phyloP scores from a whole-genome alignment of 2,888 invertebrate genomes.

The Athrips mouffetella region DNA sequence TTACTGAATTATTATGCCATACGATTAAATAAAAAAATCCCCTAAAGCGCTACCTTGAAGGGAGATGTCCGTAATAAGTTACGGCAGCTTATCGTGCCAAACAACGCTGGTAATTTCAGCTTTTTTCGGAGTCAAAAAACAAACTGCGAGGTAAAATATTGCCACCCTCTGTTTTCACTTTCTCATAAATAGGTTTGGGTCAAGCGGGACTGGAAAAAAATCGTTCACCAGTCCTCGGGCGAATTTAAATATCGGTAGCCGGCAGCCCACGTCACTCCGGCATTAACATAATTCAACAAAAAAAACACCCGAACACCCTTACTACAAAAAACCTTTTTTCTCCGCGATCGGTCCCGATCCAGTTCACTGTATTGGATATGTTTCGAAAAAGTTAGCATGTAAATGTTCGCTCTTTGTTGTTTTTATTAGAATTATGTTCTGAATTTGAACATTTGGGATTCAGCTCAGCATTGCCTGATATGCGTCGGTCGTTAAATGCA shows the following conservation, averaged over 20 bases:
- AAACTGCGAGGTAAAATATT: slow-evolving; percentile 34
- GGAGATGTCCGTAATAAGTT: slow-evolving; percentile 17
- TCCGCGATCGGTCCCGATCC: slow-evolving; percentile 50
- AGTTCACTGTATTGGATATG: slow-evolving; percentile 61
- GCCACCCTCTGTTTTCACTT: slow-evolving; percentile 38
- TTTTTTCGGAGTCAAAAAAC: slow-evolving; percentile 22
- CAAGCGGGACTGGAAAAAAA: slow-evolving; percentile 44
- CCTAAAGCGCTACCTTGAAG: slow-evolving; percentile 11
- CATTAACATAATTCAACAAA: slow-evolving; percentile 74
- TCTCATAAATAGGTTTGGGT: slow-evolving; percentile 40
- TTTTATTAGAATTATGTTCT: slow-evolving; percentile 13
- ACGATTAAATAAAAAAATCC: no score
- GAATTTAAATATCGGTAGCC: slow-evolving; percentile 70
- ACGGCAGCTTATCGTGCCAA: slow-evolving; percentile 17
- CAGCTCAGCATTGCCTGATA: neutral
- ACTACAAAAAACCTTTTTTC: slow-evolving; percentile 54
- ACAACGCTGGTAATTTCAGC: slow-evolving; percentile 22
- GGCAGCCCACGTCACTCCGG: slow-evolving; percentile 55
- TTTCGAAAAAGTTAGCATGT: slow-evolving; percentile 33
- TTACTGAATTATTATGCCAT: no score
- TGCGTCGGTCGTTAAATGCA: slow-evolving; percentile 9
- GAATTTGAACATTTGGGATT: slow-evolving; percentile 4
- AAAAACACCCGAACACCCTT: slow-evolving; percentile 48
- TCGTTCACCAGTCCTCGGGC: slow-evolving; percentile 44
- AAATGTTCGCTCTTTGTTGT: slow-evolving; percentile 7